Percentiles rank a stretch among this genome's conserved stretches.
These are phyloP conservation scores for Micropoecilia bifurca DNA, from an alignment of 2,797 vertebrate genomes.

Conservation along the genomic window DNA sequence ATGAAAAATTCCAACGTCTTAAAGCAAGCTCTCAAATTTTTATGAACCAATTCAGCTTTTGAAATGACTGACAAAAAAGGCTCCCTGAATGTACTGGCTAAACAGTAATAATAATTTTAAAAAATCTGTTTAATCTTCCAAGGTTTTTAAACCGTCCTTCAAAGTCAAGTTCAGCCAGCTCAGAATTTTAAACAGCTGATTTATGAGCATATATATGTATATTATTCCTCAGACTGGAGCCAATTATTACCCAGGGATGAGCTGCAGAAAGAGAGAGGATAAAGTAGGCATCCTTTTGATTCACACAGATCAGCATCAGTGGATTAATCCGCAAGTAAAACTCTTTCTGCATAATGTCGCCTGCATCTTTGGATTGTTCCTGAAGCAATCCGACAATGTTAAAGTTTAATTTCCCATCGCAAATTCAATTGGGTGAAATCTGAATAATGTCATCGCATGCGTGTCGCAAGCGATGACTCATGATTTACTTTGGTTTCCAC, in stretches of 20 bases:
- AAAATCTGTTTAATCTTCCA: not conserved
- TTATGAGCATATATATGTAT: not conserved
- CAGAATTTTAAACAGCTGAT: slow-evolving; percentile 34
- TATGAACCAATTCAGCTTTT: not conserved
- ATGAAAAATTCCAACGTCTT: not conserved
- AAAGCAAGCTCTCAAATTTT: not conserved
- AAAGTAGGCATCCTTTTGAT: not conserved
- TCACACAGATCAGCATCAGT: not conserved
- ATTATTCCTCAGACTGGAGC: slow-evolving; percentile 13
- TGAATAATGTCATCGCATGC: not conserved
- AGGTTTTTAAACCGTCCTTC: slow-evolving; percentile 2
- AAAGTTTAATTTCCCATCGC: not conserved
- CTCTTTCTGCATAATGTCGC: not conserved
- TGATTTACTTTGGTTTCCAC: slow-evolving; percentile 84
- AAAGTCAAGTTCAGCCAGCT: slow-evolving; percentile 23
- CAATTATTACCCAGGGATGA: slow-evolving; percentile 1
- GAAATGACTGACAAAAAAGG: not conserved
- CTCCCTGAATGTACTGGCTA: not conserved
- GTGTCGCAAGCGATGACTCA: not conserved
- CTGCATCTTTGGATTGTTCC: not conserved
- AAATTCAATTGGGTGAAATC: not conserved
- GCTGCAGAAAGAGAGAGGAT: not conserved
- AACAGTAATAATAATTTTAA: not conserved
- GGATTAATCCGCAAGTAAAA: not conserved
- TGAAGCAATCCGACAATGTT: not conserved